Evolutionary conservation across 2,888 invertebrate species (phyloP).

Genomic region (Lasioglossum villosulum): DNA sequence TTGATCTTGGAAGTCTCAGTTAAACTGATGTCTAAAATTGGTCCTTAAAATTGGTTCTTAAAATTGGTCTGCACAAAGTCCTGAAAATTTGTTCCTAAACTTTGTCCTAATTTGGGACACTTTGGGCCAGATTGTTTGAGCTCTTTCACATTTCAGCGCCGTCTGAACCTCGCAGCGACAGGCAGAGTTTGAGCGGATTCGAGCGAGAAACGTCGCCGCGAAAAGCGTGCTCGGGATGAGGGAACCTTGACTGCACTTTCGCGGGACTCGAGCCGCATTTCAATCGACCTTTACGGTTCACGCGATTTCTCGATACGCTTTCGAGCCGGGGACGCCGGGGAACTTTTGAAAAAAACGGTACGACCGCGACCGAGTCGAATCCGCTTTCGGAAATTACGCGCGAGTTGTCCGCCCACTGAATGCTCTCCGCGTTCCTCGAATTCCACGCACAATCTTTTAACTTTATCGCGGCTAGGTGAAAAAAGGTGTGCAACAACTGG

Average conservation of each 20-base stretch:
- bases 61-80: too few relatives aligned
- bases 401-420: background rate
- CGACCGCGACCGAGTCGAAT: background rate
- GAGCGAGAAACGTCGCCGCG: slow-evolving; percentile 26
- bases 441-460: background rate
- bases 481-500: background rate
- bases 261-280: slow-evolving; percentile 79
- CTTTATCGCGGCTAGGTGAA: background rate
- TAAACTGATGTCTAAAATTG: background rate
- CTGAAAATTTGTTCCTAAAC: too few relatives aligned
- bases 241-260: slow-evolving; percentile 78
- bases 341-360: slow-evolving; percentile 10
- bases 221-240: slow-evolving; percentile 30
- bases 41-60: background rate
- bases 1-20: background rate
- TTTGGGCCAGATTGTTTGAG: background rate
- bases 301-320: slow-evolving; percentile 62
- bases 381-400: slow-evolving; percentile 14
- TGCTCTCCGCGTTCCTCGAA: background rate
- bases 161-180: background rate
- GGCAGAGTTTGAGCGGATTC: background rate
- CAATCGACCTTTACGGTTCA: slow-evolving; percentile 72
- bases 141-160: background rate
- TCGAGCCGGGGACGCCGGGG: slow-evolving; percentile 27
- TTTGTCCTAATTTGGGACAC: background rate